Conservation (phyloP, 2,113 vertebrate species). For the Equus przewalskii region DNA sequence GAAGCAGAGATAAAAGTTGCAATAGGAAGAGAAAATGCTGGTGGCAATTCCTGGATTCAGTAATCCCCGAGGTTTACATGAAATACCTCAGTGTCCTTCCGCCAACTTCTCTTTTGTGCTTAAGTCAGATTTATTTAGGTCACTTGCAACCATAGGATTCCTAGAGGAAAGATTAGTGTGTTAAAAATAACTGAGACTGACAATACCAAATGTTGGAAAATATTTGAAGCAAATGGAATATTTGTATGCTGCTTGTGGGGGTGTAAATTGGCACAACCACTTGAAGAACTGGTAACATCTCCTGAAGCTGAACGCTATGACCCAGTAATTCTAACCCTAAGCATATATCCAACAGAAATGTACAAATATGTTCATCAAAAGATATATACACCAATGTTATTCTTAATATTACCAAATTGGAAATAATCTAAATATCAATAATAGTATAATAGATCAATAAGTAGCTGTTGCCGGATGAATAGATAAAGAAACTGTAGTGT, state of each 20-base stretch:
- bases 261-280: neutral
- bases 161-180: neutral
- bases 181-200: neutral
- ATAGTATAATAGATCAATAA: neutral
- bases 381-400: neutral
- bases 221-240: neutral
- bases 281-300: neutral
- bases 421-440: neutral
- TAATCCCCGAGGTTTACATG: neutral
- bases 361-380: neutral
- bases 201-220: neutral
- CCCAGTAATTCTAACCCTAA: neutral
- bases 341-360: neutral
- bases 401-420: neutral
- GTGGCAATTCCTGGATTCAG: neutral
- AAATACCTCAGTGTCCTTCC: neutral
- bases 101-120: neutral
- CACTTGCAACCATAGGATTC: neutral
- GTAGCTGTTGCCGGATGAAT: neutral
- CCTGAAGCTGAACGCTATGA: neutral
- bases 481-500: neutral
- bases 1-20: neutral
- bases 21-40: neutral
- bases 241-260: neutral
- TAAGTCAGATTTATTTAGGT: neutral